phyloP scores from a whole-genome alignment of 2,797 vertebrate species.

The Syngnathus rostellatus region DNA sequence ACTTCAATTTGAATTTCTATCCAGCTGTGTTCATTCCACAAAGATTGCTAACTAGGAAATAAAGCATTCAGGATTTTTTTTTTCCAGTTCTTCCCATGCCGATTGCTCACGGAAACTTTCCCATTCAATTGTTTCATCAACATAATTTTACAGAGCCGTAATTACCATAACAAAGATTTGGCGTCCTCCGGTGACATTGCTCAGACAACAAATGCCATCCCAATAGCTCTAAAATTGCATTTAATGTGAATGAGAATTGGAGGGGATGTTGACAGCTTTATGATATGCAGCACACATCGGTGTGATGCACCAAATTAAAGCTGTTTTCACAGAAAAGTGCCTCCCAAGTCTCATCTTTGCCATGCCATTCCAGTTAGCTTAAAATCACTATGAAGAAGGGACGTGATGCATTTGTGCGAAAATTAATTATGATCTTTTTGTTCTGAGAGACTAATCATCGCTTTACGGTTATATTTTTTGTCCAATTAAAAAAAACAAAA shows the following conservation, averaged over 20 bases:
- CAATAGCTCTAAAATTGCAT: conserved; percentile 49
- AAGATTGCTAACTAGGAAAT: conserved; percentile 40
- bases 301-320: conserved; percentile 26
- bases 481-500: not conserved
- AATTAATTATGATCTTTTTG: not conserved
- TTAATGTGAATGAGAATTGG: conserved; percentile 45
- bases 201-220: conserved; percentile 50
- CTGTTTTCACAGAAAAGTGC: conserved; percentile 31
- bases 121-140: conserved; percentile 56
- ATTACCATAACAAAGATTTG: conserved; percentile 61
- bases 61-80: conserved; percentile 2
- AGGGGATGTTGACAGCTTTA: conserved; percentile 45
- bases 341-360: conserved; percentile 18
- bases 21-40: conserved; percentile 23
- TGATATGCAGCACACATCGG: conserved; percentile 39
- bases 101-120: conserved; percentile 42
- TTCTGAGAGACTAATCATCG: not conserved
- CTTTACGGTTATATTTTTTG: not conserved
- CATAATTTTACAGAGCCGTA: conserved; percentile 53
- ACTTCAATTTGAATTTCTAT: conserved; percentile 38
- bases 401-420: not conserved
- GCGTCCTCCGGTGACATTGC: conserved; percentile 55
- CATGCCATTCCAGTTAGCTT: conserved; percentile 20
- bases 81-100: conserved; percentile 13
- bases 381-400: conserved; percentile 14